Conservation (phyloP, 2,113 vertebrate species). For the Aramus guarauna region DNA sequence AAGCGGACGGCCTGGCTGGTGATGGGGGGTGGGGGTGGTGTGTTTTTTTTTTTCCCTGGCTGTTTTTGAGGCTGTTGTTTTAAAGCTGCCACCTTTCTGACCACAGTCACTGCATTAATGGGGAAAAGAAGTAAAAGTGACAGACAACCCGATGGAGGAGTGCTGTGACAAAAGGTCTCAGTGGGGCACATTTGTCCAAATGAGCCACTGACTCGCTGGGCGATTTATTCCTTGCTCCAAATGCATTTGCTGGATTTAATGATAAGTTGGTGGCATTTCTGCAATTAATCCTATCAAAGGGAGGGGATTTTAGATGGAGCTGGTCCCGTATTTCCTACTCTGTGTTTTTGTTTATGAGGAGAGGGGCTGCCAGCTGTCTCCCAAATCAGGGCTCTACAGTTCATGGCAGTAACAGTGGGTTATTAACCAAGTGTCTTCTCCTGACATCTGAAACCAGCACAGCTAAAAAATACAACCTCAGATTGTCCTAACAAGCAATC, state of each 20-base stretch:
- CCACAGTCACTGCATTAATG: not conserved
- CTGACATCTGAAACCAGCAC: slow-evolving; percentile 1
- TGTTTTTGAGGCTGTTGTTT: not conserved
- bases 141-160: not conserved
- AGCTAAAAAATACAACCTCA: slow-evolving; percentile 23
- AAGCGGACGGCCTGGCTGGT: not conserved
- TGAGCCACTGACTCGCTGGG: not conserved
- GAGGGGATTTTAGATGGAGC: not conserved
- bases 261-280: slow-evolving; percentile 41
- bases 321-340: not conserved
- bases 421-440: not conserved
- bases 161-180: slow-evolving; percentile 17
- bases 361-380: not conserved
- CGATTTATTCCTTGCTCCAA: slow-evolving; percentile 30
- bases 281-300: slow-evolving; percentile 54
- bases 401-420: not conserved
- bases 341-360: slow-evolving; percentile 8
- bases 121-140: not conserved
- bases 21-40: not conserved
- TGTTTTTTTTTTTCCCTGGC: not conserved
- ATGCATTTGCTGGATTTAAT: slow-evolving; percentile 49
- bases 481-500: slow-evolving; percentile 36
- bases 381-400: not conserved
- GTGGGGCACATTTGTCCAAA: not conserved
- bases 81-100: slow-evolving; percentile 17